These are phyloP conservation scores for Crypturellus tataupa DNA, from an alignment of 2,797 vertebrate species.

Conservation along the genomic window DNA sequence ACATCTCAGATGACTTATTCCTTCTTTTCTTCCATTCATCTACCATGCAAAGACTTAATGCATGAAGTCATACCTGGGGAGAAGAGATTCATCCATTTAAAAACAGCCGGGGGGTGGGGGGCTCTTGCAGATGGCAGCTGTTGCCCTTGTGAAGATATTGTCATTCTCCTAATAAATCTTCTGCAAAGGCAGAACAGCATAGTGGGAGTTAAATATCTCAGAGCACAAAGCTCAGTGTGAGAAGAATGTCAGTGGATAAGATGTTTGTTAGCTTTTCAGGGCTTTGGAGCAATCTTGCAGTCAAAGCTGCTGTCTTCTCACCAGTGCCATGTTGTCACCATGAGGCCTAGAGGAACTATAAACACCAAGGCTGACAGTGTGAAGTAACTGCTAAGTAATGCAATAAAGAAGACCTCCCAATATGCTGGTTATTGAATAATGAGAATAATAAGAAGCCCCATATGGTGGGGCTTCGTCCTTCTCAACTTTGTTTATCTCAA, in stretches of 20 bases:
- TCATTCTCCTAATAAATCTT: neutral
- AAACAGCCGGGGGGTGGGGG: neutral
- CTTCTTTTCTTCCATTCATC: neutral
- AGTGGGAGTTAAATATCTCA: neutral
- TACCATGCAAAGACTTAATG: neutral
- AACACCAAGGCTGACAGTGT: fast-evolving
- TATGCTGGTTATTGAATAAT: neutral
- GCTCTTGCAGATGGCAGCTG: fast-evolving
- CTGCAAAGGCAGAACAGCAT: neutral
- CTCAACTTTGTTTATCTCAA: neutral
- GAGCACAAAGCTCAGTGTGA: slow-evolving; percentile 13
- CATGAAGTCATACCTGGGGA: neutral
- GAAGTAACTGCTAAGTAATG: neutral
- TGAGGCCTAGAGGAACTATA: neutral
- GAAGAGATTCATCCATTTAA: neutral
- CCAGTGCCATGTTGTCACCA: neutral
- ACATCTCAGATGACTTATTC: neutral
- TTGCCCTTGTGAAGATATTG: neutral
- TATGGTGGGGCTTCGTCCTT: neutral
- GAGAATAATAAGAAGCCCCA: neutral
- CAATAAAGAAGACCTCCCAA: neutral
- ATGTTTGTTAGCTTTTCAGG: slow-evolving; percentile 40
- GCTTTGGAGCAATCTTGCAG: slow-evolving; percentile 42
- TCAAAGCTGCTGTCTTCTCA: slow-evolving; percentile 31
- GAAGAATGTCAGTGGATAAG: slow-evolving; percentile 35